These are phyloP conservation scores for Griposia aprilina DNA, from an alignment of 2,888 invertebrate genomes.

Conservation along the genomic window DNA sequence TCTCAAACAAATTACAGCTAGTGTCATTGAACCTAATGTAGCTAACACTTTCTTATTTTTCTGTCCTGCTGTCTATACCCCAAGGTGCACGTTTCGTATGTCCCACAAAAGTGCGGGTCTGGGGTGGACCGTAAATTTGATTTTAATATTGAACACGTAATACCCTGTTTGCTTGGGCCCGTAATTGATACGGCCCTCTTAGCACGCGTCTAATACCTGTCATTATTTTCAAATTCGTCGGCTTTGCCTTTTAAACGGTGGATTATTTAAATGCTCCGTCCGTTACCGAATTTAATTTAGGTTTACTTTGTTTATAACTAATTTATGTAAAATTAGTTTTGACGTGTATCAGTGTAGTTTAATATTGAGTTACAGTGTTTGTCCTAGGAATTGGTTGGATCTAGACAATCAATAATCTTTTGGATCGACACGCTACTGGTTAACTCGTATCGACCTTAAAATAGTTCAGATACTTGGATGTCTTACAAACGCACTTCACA, in stretches of 20 bases:
- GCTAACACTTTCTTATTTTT: neutral
- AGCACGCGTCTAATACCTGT: slow-evolving; percentile 87
- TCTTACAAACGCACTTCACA: slow-evolving; percentile 17
- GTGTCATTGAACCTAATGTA: neutral
- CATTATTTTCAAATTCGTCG: slow-evolving; percentile 89
- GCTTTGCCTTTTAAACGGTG: slow-evolving; percentile 83
- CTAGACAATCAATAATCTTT: neutral
- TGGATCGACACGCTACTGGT: neutral
- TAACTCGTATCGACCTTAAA: neutral
- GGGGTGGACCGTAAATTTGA: slow-evolving; percentile 87
- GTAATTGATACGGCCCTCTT: slow-evolving; percentile 89
- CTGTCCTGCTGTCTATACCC: slow-evolving; percentile 72
- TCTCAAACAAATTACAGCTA: neutral
- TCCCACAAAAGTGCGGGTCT: slow-evolving; percentile 68
- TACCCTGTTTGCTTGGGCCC: slow-evolving; percentile 85
- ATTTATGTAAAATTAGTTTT: slow-evolving; percentile 50
- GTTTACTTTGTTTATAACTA: slow-evolving; percentile 66
- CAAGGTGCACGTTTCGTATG: slow-evolving; percentile 68
- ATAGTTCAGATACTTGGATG: neutral
- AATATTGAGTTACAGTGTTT: neutral
- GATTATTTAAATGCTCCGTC: slow-evolving; percentile 81
- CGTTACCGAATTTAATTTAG: slow-evolving; percentile 74
- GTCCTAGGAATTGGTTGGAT: slow-evolving; percentile 8
- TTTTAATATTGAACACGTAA: slow-evolving; percentile 89
- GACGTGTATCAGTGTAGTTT: slow-evolving; percentile 54